Conservation (phyloP, 2,113 vertebrate species). For the Brachionichthys hirsutus region DNA sequence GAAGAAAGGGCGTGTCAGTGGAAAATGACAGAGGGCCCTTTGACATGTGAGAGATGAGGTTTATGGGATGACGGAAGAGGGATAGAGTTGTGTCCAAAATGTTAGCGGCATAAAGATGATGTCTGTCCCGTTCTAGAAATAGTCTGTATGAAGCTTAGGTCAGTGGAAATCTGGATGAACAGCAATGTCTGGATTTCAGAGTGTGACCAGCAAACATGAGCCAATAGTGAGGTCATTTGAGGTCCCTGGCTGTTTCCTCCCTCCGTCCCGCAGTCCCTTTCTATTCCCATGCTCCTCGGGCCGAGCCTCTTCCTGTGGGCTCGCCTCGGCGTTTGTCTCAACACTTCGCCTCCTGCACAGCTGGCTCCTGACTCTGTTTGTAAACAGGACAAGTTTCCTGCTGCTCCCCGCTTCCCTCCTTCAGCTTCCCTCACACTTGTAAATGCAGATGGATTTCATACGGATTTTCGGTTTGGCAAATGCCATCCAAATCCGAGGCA, state of each 20-base stretch:
- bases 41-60: conserved; percentile 23
- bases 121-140: conserved; percentile 54
- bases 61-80: conserved; percentile 32
- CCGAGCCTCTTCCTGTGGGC: conserved; percentile 65
- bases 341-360: conserved; percentile 38
- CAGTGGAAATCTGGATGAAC: conserved; percentile 70
- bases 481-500: no score
- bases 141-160: conserved; percentile 42
- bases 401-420: neutral
- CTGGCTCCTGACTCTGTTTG: conserved; percentile 52
- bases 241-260: conserved; percentile 10
- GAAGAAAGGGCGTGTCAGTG: conserved; percentile 31
- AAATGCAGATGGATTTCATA: no score
- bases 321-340: conserved; percentile 48
- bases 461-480: no score
- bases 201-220: conserved; percentile 34
- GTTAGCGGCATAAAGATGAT: conserved; percentile 43
- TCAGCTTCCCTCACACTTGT: neutral
- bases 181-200: conserved; percentile 59
- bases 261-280: conserved; percentile 17
- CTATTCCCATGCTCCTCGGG: conserved; percentile 68
- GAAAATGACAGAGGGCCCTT: conserved; percentile 44
- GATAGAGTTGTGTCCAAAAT: conserved; percentile 51
- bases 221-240: conserved; percentile 62
- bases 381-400: conserved; percentile 67